Percentiles rank a stretch among this genome's conserved stretches.
Conservation (phyloP, 2,113 vertebrate species). For the Marmota flaviventris region DNA sequence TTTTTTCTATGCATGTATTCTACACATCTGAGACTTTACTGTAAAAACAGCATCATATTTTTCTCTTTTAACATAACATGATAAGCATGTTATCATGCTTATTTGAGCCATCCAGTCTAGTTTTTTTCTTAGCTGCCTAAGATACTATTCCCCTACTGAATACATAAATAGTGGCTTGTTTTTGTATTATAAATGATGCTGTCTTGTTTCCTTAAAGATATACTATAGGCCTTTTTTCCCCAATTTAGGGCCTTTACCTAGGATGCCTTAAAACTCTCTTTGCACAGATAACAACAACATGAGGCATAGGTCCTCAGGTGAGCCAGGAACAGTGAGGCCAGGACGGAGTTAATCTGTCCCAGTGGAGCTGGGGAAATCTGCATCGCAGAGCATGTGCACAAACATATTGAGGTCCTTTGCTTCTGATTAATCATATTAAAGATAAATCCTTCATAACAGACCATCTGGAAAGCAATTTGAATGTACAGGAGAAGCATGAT, state of each 20-base stretch:
- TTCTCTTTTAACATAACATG: not conserved
- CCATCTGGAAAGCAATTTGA: conserved; percentile 68
- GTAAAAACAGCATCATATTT: not conserved
- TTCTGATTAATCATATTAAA: conserved; percentile 68
- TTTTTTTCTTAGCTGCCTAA: not conserved
- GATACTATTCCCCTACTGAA: not conserved
- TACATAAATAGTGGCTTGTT: not conserved
- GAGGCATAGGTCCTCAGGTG: not conserved
- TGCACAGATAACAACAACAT: not conserved
- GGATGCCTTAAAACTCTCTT: not conserved
- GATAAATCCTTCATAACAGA: conserved; percentile 27
- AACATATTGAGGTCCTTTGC: conserved; percentile 18
- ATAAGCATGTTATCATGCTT: not conserved
- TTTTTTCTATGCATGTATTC: not conserved
- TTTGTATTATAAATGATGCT: not conserved
- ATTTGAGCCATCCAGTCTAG: not conserved
- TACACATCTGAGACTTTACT: not conserved
- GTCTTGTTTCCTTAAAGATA: not conserved
- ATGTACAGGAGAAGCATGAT: conserved; percentile 46
- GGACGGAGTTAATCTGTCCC: not conserved
- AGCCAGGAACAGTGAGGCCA: not conserved
- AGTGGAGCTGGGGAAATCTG: not conserved
- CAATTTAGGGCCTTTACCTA: not conserved
- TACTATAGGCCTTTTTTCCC: not conserved
- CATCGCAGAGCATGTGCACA: not conserved